Base-by-base conservation (phyloP, 1,140 invertebrate genomes). In the Papilio xuthus region DNA sequence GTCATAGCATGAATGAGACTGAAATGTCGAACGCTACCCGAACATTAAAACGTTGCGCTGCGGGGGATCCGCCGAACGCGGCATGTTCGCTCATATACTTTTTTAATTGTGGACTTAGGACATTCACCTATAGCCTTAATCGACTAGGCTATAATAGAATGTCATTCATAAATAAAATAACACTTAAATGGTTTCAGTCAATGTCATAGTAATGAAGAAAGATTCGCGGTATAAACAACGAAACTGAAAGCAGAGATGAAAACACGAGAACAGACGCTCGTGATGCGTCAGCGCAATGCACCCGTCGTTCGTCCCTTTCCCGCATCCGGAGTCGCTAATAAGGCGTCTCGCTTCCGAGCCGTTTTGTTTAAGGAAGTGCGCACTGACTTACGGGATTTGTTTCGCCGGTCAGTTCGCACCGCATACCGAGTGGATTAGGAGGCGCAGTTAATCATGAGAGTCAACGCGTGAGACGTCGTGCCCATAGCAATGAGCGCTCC, bases 401-500 rank as follows among this genome's bases (percentile, higher is more conserved):
- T 84, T 79, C 79, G 85, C 77, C 82, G 78, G 82, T 77, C 84
- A 85, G 82, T 88, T 88, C 86, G 89, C 86, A 89, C 89, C 85
- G 85, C 88, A 88, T 86, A 86, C 83, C 85, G 83, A 89, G 79
- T 82, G 84, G 85, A 92, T 90, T 90, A 89, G 88, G 83, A 87
- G 78, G 80, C 84, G 82, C 86, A 87, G 84, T 89, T 85, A 85
- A 85, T 84, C 85, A 86, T 81, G 88, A 83, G 81, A 86, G 86
- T 86, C 82, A 72, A 83, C 82, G 83, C 53, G 87, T 89, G 89
- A 88, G 89, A 92, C 90, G 88, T 89, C 88, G 88, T 87, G 82
- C 84, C 89, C 90, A 92, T 92, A 92, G 91, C 92, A 91, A 93
- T 92, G 88, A 92, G 92, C 89, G 87, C 85, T 88, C 86, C 85